Conservation (phyloP, 2,797 vertebrate genomes). For the Psittacula echo region DNA sequence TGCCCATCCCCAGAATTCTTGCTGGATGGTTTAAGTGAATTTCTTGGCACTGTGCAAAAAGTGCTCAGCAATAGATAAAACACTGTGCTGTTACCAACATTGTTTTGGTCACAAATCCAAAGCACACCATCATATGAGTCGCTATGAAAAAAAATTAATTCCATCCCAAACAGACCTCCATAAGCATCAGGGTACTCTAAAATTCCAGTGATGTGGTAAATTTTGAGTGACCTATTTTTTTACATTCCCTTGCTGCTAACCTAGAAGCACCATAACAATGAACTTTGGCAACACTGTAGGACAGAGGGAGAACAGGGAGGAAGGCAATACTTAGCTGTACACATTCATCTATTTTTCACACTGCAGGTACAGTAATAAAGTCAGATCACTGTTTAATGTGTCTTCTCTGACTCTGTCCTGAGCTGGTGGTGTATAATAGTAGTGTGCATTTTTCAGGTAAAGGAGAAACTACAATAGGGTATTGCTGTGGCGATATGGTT, state of each 20-base stretch:
- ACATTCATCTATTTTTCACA: background rate
- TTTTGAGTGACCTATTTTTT: background rate
- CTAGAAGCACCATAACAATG: background rate
- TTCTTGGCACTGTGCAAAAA: background rate
- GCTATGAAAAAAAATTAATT: background rate
- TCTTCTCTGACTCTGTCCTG: background rate
- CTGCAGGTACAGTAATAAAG: background rate
- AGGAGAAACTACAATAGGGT: background rate
- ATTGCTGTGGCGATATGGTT: background rate
- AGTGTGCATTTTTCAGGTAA: background rate
- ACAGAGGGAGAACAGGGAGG: background rate
- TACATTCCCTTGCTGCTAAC: background rate
- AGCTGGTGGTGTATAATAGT: background rate
- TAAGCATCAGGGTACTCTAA: background rate
- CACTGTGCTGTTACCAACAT: background rate
- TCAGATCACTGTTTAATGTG: background rate
- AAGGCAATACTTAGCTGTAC: background rate
- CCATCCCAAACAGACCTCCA: background rate
- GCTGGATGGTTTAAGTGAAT: background rate
- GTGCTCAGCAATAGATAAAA: background rate
- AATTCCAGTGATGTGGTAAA: background rate
- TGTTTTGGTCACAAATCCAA: background rate
- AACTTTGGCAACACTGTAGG: background rate
- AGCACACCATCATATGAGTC: accelerated
- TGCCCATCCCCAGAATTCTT: background rate